Evolutionary conservation across 2,888 invertebrate species (phyloP), one percentile per base, ranked within the genome.

Genomic region (Ceramica pisi): DNA sequence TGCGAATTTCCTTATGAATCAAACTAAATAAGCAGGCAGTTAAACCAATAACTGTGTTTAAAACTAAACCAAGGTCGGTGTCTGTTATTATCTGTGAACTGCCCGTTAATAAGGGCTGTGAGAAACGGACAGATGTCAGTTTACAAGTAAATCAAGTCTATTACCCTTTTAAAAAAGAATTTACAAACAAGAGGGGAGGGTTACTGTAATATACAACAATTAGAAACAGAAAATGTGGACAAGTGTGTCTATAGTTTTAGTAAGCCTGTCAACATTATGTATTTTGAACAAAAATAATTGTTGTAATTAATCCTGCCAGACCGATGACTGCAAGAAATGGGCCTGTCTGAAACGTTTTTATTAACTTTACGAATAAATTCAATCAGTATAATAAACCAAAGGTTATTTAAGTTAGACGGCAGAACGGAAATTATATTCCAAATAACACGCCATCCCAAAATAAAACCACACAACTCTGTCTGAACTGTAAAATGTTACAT

Each of bases 401-500:
- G 26, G 2, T 35, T 62, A 31, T 63, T 9, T 46, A 38, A 61
- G 44, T 55, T 46, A 55, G 38, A 56, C 26, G 14, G 56, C 26
- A 35, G 5, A 63, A 55, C 46, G 61, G 53, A 81, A 81, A 68
- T 72, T 65, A 59, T 66, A 59, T 67, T 60, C 41, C 16, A 14
- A 71, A 55, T 50, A 76, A 46, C 55, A 81, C 44, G 56, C 59
- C 21, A 65, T 31, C 60, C 59, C 51, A 48, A 76, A 57, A 71
- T 67, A 64, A 64, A 67, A 67, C 61, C 78, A 21, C 41, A 77
- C 31, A 67, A 62, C 9, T 26, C 71, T 66, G 61, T 68, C 62
- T 68, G 19, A 64, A 75, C 44, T 78, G 63, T 56, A 67, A 82
- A 76, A 72, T 56, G 57, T 19, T 59, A 75, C 65, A 66, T 68